Percentiles rank a stretch among this genome's conserved stretches.
Evolutionary conservation across 1,140 invertebrate genomes (phyloP).

Genomic region (Phocides pigmalion): DNA sequence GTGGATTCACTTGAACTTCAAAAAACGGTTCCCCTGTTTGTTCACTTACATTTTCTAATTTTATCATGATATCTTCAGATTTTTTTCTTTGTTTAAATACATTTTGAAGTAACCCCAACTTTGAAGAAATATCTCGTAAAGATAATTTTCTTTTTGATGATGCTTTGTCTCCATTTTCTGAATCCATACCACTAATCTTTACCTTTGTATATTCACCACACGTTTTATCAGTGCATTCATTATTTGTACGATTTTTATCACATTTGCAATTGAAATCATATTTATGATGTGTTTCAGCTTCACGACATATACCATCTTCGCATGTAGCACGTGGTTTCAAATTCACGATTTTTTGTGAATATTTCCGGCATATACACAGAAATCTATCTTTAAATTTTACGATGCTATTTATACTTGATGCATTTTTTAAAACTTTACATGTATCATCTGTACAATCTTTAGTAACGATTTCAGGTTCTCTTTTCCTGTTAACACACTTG

Average conservation of each 20-base stretch:
- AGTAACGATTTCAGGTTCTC: background rate
- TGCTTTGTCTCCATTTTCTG: background rate
- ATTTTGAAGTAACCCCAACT: background rate
- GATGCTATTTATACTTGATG: background rate
- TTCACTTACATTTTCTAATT: slow-evolving; percentile 32
- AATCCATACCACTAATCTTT: background rate
- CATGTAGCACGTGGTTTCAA: background rate
- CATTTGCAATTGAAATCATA: slow-evolving; percentile 10
- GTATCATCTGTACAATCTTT: background rate
- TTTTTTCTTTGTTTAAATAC: slow-evolving; percentile 17
- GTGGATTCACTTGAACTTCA: slow-evolving; percentile 48
- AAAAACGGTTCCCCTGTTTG: slow-evolving; percentile 48
- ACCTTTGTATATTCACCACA: slow-evolving; percentile 4
- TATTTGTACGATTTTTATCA: background rate
- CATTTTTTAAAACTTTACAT: background rate
- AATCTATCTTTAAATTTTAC: slow-evolving; percentile 30
- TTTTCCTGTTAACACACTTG: background rate
- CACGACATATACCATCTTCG: background rate
- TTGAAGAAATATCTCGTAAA: background rate
- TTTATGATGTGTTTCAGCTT: background rate
- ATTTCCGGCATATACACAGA: slow-evolving; percentile 14
- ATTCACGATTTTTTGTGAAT: slow-evolving; percentile 29
- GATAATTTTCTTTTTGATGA: background rate
- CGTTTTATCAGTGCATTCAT: slow-evolving; percentile 15
- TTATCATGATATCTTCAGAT: slow-evolving; percentile 5